Evolutionary conservation across 2,113 vertebrate species (phyloP).

Genomic region (Elephantulus edwardii): DNA sequence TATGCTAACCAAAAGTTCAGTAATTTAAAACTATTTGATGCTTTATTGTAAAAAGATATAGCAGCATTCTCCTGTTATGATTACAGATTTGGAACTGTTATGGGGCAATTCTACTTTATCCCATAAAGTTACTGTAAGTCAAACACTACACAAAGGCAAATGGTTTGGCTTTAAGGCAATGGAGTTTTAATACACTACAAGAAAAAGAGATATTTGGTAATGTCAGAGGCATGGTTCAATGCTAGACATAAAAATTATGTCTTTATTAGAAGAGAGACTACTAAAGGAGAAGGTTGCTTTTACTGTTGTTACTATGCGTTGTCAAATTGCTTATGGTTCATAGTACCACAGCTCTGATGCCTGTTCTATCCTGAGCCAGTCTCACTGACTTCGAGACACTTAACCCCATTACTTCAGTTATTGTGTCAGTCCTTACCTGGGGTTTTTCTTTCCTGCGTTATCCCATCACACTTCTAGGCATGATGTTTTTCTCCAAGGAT

Average conservation of each 20-base stretch:
- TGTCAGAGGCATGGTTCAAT: background rate
- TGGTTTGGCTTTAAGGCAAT: background rate
- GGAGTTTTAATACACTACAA: background rate
- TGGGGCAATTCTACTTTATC: background rate
- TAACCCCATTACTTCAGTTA: too few species aligned
- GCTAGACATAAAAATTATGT: background rate
- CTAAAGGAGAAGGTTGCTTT: too few species aligned
- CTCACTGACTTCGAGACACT: too few species aligned
- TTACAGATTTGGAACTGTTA: background rate
- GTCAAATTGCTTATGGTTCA: too few species aligned
- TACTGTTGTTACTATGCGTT: too few species aligned
- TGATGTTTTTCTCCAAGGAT: too few species aligned
- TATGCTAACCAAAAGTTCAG: background rate
- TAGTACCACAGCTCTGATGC: too few species aligned
- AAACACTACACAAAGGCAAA: background rate
- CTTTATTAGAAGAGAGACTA: constrained; percentile 5
- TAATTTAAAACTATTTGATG: background rate
- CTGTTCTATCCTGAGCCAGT: too few species aligned
- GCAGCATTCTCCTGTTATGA: background rate
- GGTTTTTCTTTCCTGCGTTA: too few species aligned
- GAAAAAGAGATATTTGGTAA: background rate
- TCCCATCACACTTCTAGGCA: too few species aligned
- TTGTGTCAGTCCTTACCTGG: too few species aligned
- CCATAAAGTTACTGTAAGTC: background rate
- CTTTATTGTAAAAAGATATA: background rate